Evolutionary conservation across 2,888 invertebrate genomes (phyloP).

Genomic region (Germaria angustata): DNA sequence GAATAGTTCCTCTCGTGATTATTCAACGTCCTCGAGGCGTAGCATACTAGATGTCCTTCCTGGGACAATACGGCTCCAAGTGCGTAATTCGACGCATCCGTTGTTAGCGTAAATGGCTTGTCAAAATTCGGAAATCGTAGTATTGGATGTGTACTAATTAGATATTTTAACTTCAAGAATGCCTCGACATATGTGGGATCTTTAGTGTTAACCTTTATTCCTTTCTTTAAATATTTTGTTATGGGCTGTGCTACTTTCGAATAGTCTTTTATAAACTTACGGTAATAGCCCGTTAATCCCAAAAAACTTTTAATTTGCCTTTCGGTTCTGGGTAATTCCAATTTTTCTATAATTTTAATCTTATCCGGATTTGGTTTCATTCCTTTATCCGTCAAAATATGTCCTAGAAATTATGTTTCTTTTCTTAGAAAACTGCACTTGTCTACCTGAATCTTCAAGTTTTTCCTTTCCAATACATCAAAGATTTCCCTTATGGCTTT

Average conservation of each 20-base stretch:
- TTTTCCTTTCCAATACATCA: slow-evolving; percentile 1
- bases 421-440: too few relatives aligned
- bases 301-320: slow-evolving; percentile 11
- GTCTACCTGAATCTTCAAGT: neutral
- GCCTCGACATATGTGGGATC: neutral
- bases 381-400: neutral
- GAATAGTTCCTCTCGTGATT: neutral
- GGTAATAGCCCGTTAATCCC: neutral
- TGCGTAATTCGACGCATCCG: neutral
- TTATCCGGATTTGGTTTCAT: neutral
- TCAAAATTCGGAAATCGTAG: neutral
- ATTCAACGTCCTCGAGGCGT: neutral
- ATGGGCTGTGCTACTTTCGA: too few relatives aligned
- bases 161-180: neutral
- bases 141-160: neutral
- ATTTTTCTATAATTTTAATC: too few relatives aligned
- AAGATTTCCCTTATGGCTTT: neutral
- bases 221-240: too few relatives aligned
- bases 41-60: too few relatives aligned
- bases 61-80: neutral
- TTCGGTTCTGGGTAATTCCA: neutral
- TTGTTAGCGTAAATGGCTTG: neutral
- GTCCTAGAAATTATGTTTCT: too few relatives aligned
- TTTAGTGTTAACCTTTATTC: neutral
- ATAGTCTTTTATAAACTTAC: neutral